Conservation (phyloP, 2,113 vertebrate species). For the Otocyon megalotis region DNA sequence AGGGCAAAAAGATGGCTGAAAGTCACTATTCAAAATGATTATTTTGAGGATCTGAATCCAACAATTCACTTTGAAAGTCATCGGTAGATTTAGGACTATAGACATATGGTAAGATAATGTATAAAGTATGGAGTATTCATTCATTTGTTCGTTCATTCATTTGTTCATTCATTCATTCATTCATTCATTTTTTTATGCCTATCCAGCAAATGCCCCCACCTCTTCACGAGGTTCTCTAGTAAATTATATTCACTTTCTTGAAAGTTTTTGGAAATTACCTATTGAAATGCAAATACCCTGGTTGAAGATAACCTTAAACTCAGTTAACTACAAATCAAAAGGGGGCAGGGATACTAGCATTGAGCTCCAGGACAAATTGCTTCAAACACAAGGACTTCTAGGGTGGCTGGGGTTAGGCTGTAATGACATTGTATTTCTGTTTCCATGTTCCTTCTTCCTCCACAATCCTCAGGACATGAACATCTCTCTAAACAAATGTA, state of each 20-base stretch:
- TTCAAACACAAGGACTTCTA: background rate
- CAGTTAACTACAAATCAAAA: background rate
- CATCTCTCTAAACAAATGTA: conserved; percentile 23
- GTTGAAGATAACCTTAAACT: background rate
- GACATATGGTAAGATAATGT: background rate
- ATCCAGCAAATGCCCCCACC: background rate
- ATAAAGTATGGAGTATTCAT: background rate
- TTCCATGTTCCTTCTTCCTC: background rate
- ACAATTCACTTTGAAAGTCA: background rate
- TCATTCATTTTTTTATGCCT: background rate
- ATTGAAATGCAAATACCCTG: background rate
- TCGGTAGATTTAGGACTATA: background rate
- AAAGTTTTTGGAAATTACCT: conserved; percentile 7
- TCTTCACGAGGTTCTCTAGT: background rate
- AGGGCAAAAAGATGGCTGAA: background rate
- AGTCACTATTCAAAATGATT: conserved; percentile 11
- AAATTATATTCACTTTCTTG: conserved; percentile 14
- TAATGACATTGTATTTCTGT: background rate
- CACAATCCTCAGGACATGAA: background rate
- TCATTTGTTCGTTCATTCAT: background rate
- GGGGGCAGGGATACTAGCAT: background rate
- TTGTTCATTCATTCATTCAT: background rate
- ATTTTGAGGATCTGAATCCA: background rate
- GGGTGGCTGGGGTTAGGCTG: background rate
- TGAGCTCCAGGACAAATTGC: background rate